Percentiles rank a stretch among this genome's conserved stretches.
Evolutionary conservation across 2,888 invertebrate genomes (phyloP).

Genomic region (Cephonodes hylas): DNA sequence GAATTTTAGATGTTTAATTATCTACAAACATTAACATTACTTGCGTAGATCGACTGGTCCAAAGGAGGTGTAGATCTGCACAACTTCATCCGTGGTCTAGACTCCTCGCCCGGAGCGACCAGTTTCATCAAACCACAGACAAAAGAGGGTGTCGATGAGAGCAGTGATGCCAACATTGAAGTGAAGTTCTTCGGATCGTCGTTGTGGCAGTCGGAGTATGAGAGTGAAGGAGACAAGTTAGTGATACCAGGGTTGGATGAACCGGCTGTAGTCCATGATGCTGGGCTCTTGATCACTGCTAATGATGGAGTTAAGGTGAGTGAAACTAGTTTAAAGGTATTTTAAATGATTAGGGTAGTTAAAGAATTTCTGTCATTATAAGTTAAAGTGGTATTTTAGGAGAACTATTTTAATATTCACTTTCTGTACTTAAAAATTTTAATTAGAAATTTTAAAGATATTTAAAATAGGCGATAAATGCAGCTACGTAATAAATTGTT

Average conservation of each 20-base stretch:
- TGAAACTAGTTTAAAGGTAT: neutral
- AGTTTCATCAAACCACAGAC: slow-evolving; percentile 71
- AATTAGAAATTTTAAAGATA: no score
- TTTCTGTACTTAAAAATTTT: no score
- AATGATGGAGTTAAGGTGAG: slow-evolving; percentile 87
- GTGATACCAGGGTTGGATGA: slow-evolving; percentile 82
- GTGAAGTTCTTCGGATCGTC: slow-evolving; percentile 88
- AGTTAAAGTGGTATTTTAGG: no score
- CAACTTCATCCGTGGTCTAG: slow-evolving; percentile 96
- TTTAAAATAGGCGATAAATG: no score
- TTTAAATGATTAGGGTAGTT: no score
- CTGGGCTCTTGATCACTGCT: slow-evolving; percentile 90
- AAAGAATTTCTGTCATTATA: no score
- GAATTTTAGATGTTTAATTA: neutral
- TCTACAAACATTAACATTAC: neutral
- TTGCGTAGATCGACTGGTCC: slow-evolving; percentile 85
- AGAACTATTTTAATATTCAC: no score
- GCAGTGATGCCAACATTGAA: slow-evolving; percentile 52
- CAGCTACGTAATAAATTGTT: no score
- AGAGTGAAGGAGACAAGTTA: slow-evolving; percentile 80
- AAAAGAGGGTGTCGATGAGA: slow-evolving; percentile 60
- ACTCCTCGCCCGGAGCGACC: slow-evolving; percentile 97
- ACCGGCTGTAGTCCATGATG: slow-evolving; percentile 87
- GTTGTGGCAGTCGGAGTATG: slow-evolving; percentile 82
- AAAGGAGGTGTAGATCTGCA: slow-evolving; percentile 88